Percentiles rank a stretch among this genome's conserved stretches.
Evolutionary conservation across 1,140 invertebrate species (phyloP).

Genomic region (Euura lappo): DNA sequence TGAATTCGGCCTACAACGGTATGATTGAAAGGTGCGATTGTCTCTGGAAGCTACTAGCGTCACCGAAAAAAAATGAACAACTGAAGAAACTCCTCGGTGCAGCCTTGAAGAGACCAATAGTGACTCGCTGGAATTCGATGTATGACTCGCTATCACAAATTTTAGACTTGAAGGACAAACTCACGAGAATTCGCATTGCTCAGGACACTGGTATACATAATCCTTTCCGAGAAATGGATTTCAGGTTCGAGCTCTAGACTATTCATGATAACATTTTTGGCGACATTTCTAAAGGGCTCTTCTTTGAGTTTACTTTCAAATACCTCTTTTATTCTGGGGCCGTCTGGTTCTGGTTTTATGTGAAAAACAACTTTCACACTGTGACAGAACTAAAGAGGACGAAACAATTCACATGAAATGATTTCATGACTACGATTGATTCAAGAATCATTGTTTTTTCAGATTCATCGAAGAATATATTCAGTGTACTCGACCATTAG

Average conservation of each 20-base stretch:
- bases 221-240: no score
- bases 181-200: background rate
- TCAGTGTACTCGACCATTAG: slow-evolving; percentile 13
- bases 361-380: no score
- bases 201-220: no score
- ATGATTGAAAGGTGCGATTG: slow-evolving; percentile 9
- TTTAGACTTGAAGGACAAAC: slow-evolving; percentile 13
- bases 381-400: background rate
- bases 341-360: no score
- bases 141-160: slow-evolving; percentile 19
- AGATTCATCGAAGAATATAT: slow-evolving; percentile 18
- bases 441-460: no score
- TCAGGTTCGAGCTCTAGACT: no score
- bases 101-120: slow-evolving; percentile 10
- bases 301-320: no score
- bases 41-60: slow-evolving; percentile 17
- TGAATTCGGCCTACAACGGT: slow-evolving; percentile 10
- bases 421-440: background rate
- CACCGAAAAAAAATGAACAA: slow-evolving; percentile 15
- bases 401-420: background rate
- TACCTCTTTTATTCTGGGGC: no score
- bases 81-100: slow-evolving; percentile 10
- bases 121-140: slow-evolving; percentile 21
- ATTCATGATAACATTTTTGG: no score
- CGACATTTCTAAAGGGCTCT: no score